Conservation (phyloP, 1,140 invertebrate species). For the Heliconius eleuchia region DNA sequence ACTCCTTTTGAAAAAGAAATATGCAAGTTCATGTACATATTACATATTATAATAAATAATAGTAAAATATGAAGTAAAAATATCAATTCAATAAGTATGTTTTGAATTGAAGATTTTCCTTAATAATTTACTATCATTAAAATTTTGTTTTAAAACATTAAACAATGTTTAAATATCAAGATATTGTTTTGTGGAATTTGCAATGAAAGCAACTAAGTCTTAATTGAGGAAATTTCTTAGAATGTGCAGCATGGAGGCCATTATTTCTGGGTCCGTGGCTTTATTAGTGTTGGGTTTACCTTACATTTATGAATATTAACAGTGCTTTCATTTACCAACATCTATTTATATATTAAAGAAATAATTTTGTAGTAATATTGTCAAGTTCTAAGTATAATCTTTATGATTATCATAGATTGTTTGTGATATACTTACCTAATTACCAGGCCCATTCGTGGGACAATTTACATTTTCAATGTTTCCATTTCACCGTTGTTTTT, state of each 20-base stretch:
- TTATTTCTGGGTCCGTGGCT: constrained; percentile 9
- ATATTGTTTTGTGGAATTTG: background rate
- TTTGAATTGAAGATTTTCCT: no score
- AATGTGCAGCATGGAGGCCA: constrained; percentile 9
- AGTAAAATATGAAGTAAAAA: no score
- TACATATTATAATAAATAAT: background rate
- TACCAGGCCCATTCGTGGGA: no score
- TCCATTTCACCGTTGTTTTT: no score
- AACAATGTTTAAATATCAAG: background rate
- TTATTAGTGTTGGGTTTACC: constrained; percentile 9
- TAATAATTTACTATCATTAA: background rate
- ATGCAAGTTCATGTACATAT: background rate
- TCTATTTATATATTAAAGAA: background rate
- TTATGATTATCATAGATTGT: no score
- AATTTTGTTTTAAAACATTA: background rate
- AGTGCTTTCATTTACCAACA: background rate
- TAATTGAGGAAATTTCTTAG: constrained; percentile 15
- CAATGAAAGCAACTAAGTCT: constrained; percentile 2
- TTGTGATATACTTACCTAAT: no score
- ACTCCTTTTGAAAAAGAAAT: background rate
- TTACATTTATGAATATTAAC: constrained; percentile 11
- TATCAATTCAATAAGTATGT: no score
- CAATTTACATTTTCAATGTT: no score
- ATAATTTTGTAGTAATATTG: no score
- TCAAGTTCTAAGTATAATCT: no score